Evolutionary conservation across 92 coral and sea anemone species (phyloP).

Genomic region (Zoanthus gigantus): DNA sequence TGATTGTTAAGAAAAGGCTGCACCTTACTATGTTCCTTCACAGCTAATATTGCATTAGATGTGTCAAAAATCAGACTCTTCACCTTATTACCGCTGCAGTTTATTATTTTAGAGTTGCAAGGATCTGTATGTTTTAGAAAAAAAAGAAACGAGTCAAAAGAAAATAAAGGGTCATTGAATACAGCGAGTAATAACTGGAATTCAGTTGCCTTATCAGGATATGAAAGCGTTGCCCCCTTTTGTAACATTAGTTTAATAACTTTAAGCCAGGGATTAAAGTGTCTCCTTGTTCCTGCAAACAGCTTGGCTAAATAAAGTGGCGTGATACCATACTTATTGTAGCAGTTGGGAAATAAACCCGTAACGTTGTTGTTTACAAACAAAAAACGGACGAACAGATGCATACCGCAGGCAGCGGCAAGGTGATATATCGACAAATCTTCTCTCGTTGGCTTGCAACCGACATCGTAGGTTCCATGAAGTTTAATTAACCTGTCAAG

Average conservation of each 20-base stretch:
- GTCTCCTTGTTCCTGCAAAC: slow-evolving; percentile 22
- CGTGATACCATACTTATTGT: slow-evolving; percentile 63
- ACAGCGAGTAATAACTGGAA: slow-evolving; percentile 14
- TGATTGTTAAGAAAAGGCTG: background rate
- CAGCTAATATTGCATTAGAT: background rate
- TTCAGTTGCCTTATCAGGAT: slow-evolving; percentile 57
- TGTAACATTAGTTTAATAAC: slow-evolving; percentile 26
- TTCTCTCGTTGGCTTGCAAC: slow-evolving; percentile 15
- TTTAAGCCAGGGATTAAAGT: slow-evolving; percentile 56
- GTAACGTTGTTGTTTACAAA: slow-evolving; percentile 28
- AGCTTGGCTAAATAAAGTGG: slow-evolving; percentile 78
- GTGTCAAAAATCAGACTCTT: background rate
- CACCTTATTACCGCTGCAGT: background rate
- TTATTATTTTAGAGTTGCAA: background rate
- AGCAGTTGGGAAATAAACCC: slow-evolving; percentile 59
- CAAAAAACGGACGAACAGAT: slow-evolving; percentile 40
- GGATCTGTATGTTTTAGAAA: background rate
- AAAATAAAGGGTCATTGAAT: background rate
- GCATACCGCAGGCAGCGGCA: slow-evolving; percentile 79
- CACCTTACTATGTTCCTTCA: background rate
- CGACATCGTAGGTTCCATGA: background rate
- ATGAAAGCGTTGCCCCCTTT: slow-evolving; percentile 34
- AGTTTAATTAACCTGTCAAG: background rate
- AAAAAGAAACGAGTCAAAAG: background rate
- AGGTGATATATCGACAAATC: slow-evolving; percentile 69